Base-by-base conservation (phyloP, 1,140 invertebrate genomes). In the Cotesia chilonis region DNA sequence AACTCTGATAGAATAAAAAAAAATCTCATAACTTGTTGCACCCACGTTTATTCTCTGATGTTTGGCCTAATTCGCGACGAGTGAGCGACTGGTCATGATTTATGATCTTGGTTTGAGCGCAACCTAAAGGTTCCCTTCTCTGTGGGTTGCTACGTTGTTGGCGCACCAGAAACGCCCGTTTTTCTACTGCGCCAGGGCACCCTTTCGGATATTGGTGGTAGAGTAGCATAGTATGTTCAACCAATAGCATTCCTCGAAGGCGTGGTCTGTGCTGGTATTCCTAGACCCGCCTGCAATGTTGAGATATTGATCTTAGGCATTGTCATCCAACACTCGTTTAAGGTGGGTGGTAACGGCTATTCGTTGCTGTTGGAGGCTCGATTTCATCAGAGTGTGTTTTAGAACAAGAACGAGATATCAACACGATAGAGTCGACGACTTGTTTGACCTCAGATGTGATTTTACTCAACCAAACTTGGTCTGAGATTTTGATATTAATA, bases 71-170 rank as follows among this genome's bases (percentile, higher is more conserved):
- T 78, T 78, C 77, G 76, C 77, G 78, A 54, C 78, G 76, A 78
- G 77, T 77, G 75, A 80, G 73, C 75, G 77, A 82, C 81, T 84
- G 81, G 77, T 77, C 76, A 81, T 82, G 80, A 82, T 83, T 84
- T 81, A 81, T 76, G 80, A 80, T 73, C 74, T 72, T 74, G 70
- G 72, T 73, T 79, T 73, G 38, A 37, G 67, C 73, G 70, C 70
- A 66, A 65, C 76, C 71, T 51, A 55, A 68, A 73, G 67, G 38
- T 57, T 66, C 67, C 70, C 60, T 12, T 66, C 60, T 41, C 35
- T 68, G 57, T 54, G 68, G 70, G 71, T 64, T 65, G n/a, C 54
- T 55, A 55, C 7, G 64, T 47, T 47, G 64, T 64, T 38, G 61
- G 61, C 35, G 28, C 17, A 17, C 52, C 6, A 14, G 47, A 14